Conservation (phyloP, 1,140 invertebrate genomes). For the Drosophila rhopaloa region DNA sequence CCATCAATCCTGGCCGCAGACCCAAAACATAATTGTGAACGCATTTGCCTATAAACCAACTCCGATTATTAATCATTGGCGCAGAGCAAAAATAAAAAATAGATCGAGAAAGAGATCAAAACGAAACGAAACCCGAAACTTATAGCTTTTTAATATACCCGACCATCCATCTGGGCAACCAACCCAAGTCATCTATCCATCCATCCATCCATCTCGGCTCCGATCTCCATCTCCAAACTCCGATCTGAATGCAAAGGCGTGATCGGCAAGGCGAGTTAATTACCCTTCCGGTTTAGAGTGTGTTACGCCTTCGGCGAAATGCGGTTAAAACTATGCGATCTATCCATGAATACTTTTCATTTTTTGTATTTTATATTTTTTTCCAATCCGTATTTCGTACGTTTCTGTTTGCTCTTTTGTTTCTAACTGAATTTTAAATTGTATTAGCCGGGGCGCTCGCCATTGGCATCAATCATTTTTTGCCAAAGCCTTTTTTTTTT, state of each 20-base stretch:
- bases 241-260: constrained; percentile 80
- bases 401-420: constrained; percentile 53
- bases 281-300: constrained; percentile 84
- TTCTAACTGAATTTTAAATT: constrained; percentile 79
- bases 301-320: constrained; percentile 82
- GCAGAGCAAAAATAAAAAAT: constrained; percentile 25
- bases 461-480: constrained; percentile 80
- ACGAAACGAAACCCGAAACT: constrained; percentile 55
- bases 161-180: constrained; percentile 22
- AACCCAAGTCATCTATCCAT: constrained; percentile 28
- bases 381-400: constrained; percentile 13
- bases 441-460: constrained; percentile 64
- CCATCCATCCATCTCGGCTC: constrained; percentile 27
- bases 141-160: constrained; percentile 80
- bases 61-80: constrained; percentile 74
- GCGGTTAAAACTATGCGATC: constrained; percentile 77
- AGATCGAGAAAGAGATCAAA: constrained; percentile 11
- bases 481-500: constrained; percentile 31
- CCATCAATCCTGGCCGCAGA: constrained; percentile 70
- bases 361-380: constrained; percentile 19
- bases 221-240: constrained; percentile 13
- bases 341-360: constrained; percentile 64
- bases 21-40: constrained; percentile 67
- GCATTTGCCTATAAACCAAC: constrained; percentile 65
- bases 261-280: constrained; percentile 84